Conservation (phyloP, 1,140 invertebrate genomes). For the Trichoplusia ni region DNA sequence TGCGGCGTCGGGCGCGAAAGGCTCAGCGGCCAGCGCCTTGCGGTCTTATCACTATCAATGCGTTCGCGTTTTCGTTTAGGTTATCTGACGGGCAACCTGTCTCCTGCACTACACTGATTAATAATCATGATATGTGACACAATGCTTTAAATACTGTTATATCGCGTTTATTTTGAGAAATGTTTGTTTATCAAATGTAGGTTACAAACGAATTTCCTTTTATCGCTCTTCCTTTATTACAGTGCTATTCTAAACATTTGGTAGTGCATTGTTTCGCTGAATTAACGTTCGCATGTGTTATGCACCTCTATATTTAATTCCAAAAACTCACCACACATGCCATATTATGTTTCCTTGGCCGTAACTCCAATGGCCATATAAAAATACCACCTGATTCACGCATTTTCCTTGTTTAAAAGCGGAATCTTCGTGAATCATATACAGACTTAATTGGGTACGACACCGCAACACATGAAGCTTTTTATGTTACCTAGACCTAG, state of each 20-base stretch:
- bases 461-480: background rate
- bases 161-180: background rate
- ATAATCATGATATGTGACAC: slow-evolving; percentile 26
- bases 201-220: too few relatives aligned
- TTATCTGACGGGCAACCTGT: slow-evolving; percentile 77
- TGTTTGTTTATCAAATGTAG: too few relatives aligned
- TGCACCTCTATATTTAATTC: too few relatives aligned
- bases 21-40: slow-evolving; percentile 51
- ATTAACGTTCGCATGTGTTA: too few relatives aligned
- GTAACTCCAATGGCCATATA: slow-evolving; percentile 22
- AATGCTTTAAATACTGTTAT: background rate
- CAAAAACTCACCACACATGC: too few relatives aligned
- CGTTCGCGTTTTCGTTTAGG: slow-evolving; percentile 74
- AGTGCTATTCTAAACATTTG: too few relatives aligned
- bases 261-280: too few relatives aligned
- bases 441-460: slow-evolving; percentile 13
- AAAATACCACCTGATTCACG: slow-evolving; percentile 31
- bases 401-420: slow-evolving; percentile 31
- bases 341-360: slow-evolving; percentile 11
- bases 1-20: slow-evolving; percentile 54
- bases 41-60: slow-evolving; percentile 64
- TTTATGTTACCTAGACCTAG: slow-evolving; percentile 17
- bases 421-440: slow-evolving; percentile 20
- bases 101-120: slow-evolving; percentile 62
- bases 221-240: too few relatives aligned